These are phyloP conservation scores for Acromyrmex echinatior DNA, from an alignment of 1,140 invertebrate species.

Conservation along the genomic window DNA sequence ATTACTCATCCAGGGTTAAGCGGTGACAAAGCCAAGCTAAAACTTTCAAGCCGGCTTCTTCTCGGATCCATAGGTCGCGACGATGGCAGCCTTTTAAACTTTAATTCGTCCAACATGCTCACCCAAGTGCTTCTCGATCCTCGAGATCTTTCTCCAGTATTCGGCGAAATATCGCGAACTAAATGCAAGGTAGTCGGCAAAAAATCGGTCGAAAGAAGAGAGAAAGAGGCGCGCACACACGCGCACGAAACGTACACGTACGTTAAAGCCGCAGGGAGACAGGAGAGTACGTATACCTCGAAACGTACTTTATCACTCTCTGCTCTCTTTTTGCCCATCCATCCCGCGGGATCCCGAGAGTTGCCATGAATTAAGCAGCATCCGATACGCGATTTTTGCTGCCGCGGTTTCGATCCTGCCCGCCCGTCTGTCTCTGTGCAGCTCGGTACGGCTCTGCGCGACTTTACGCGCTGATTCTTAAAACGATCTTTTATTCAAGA, in stretches of 20 bases:
- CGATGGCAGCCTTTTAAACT: conserved; percentile 50
- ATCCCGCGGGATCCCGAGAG: conserved; percentile 57
- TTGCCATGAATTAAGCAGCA: conserved; percentile 81
- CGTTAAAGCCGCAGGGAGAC: conserved; percentile 35
- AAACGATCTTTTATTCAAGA: conserved; percentile 81
- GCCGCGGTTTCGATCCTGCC: conserved; percentile 42
- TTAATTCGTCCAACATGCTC: conserved; percentile 54
- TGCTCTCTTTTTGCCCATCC: conserved; percentile 66
- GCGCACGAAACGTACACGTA: not conserved
- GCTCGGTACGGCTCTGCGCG: not conserved
- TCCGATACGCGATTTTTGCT: conserved; percentile 76
- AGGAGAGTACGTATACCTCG: conserved; percentile 19
- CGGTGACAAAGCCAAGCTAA: conserved; percentile 59
- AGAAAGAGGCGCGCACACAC: not conserved
- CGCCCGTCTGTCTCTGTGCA: not conserved
- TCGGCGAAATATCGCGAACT: conserved; percentile 40
- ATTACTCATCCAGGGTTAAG: conserved; percentile 56
- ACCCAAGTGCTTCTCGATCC: conserved; percentile 39
- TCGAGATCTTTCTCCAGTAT: conserved; percentile 21
- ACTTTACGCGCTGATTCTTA: conserved; percentile 67
- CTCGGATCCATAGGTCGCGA: conserved; percentile 41
- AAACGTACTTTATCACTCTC: conserved; percentile 70
- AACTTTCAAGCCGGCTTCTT: conserved; percentile 43
- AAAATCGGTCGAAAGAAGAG: conserved; percentile 23
- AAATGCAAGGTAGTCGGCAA: conserved; percentile 20